phyloP scores from a whole-genome alignment of 1,140 invertebrate genomes.

The Penaeus japonicus region DNA sequence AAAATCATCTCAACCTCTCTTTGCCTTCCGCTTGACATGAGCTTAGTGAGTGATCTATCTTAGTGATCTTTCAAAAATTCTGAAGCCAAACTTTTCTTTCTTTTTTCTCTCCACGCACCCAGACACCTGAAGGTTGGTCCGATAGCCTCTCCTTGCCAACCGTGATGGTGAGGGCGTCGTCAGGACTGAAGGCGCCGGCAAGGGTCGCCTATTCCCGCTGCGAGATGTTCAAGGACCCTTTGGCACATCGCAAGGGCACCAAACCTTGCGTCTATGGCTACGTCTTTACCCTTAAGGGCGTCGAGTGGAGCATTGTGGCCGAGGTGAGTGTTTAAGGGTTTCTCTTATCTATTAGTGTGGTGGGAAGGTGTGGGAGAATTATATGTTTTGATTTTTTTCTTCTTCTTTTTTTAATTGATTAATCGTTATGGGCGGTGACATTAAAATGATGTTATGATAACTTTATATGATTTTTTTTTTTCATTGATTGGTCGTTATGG shows the following conservation, averaged over 20 bases:
- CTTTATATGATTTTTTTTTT: no score
- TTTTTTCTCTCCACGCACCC: not conserved
- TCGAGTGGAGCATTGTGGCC: constrained; percentile 62
- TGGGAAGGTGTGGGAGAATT: not conserved
- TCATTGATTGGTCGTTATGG: no score
- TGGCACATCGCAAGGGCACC: constrained; percentile 59
- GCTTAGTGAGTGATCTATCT: no score
- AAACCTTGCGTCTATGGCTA: constrained; percentile 62
- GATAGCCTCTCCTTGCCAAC: constrained; percentile 35
- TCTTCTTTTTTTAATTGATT: not conserved
- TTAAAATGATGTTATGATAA: no score
- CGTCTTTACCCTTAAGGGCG: constrained; percentile 60
- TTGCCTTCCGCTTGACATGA: no score
- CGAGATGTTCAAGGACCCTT: constrained; percentile 61
- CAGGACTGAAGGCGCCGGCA: not conserved
- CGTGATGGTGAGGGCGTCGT: not conserved
- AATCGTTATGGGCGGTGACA: no score
- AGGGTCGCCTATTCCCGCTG: constrained; percentile 57
- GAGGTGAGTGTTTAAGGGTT: constrained; percentile 59
- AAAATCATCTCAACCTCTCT: no score
- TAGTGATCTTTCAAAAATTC: no score
- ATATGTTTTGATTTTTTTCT: not conserved
- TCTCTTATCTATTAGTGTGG: no score
- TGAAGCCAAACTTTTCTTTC: accelerated
- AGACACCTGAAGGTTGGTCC: constrained; percentile 54